Evolutionary conservation across 2,113 vertebrate genomes (phyloP).

Genomic region (Lepisosteus osseus): DNA sequence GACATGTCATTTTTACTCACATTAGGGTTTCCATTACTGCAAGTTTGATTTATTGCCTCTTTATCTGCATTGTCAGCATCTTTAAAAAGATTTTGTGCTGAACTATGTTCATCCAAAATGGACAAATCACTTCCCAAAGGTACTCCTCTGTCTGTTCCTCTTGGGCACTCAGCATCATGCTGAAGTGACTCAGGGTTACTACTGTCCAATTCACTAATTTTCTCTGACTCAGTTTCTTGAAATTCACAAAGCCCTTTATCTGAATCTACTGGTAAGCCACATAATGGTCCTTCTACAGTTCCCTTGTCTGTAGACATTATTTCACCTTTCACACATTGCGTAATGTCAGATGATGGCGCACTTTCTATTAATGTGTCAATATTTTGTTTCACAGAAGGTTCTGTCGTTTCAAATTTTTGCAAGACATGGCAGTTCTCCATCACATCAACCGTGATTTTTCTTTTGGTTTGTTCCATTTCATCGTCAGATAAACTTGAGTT

Average conservation of each 20-base stretch:
- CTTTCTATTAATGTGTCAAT: too few species aligned
- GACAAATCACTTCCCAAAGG: background rate
- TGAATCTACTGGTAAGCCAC: background rate
- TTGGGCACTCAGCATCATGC: background rate
- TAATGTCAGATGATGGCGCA: background rate
- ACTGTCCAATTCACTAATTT: slow-evolving; percentile 1
- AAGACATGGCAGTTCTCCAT: background rate
- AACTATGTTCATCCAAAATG: background rate
- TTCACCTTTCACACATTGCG: background rate
- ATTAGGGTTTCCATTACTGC: background rate
- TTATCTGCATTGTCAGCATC: background rate
- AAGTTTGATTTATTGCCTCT: background rate
- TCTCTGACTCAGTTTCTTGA: background rate
- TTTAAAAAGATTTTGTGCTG: background rate
- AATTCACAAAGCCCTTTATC: background rate
- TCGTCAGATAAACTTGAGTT: background rate
- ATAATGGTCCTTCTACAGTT: too few species aligned
- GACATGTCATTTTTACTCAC: background rate
- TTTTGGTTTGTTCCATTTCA: background rate
- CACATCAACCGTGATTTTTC: background rate
- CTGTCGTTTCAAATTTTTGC: background rate
- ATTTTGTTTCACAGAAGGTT: background rate
- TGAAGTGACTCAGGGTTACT: background rate
- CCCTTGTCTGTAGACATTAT: too few species aligned
- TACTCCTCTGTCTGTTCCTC: background rate